A percentile compares a stretch with the other conserved stretches of the same genome.
Evolutionary conservation across 2,888 invertebrate genomes (phyloP).

Genomic region (Trichopoda pennipes): DNA sequence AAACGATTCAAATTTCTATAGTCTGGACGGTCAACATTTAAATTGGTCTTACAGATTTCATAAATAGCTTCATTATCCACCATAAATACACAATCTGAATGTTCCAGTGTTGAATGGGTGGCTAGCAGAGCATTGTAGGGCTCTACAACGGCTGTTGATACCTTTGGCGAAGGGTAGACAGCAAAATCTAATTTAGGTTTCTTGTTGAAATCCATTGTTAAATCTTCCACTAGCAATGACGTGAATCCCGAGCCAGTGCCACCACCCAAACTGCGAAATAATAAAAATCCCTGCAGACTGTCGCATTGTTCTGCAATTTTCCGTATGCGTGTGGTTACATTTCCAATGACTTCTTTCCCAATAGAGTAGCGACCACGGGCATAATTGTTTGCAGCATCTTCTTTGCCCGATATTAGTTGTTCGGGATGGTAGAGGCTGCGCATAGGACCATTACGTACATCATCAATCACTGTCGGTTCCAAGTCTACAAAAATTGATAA

Average conservation of each 20-base stretch:
- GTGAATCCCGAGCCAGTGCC: conserved; percentile 95
- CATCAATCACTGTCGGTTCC: conserved; percentile 79
- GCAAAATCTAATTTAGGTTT: conserved; percentile 94
- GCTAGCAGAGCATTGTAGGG: conserved; percentile 96
- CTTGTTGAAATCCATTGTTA: conserved; percentile 91
- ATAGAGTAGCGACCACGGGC: conserved; percentile 94
- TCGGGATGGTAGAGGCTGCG: conserved; percentile 84
- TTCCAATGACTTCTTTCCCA: conserved; percentile 89
- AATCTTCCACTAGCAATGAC: conserved; percentile 91
- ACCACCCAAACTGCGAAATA: conserved; percentile 93
- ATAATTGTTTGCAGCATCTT: conserved; percentile 95
- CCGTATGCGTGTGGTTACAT: conserved; percentile 89
- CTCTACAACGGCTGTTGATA: conserved; percentile 96
- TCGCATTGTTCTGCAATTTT: conserved; percentile 91
- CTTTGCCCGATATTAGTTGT: conserved; percentile 91
- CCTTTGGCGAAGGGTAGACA: conserved; percentile 94
- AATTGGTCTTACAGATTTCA: conserved; percentile 92
- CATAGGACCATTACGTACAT: conserved; percentile 76
- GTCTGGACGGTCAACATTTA: conserved; percentile 88
- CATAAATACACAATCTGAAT: conserved; percentile 96
- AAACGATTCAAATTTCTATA: conserved; percentile 87
- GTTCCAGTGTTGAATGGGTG: conserved; percentile 92
- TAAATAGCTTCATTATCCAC: conserved; percentile 98
- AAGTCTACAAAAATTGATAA: conserved; percentile 83
- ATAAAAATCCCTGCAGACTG: conserved; percentile 91